phyloP scores from a whole-genome alignment of 2,797 vertebrate species.

The Meda fulgida region DNA sequence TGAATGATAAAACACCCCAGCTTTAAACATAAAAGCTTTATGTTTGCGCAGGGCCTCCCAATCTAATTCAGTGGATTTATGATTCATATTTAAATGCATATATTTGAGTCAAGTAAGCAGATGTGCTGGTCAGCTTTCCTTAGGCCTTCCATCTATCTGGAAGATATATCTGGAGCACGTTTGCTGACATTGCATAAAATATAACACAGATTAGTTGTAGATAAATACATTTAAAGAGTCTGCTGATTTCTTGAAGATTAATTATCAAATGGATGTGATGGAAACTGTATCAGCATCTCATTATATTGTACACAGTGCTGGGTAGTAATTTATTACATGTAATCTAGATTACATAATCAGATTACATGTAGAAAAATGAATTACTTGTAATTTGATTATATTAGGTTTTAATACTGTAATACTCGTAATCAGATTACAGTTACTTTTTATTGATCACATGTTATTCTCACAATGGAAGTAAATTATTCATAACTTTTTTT shows the following conservation, averaged over 20 bases:
- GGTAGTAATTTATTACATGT: neutral
- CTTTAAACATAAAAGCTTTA: slow-evolving; percentile 45
- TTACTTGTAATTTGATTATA: neutral
- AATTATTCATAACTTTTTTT: neutral
- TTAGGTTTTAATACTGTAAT: neutral
- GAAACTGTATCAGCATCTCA: neutral
- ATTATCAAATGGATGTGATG: neutral
- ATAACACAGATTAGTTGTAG: neutral
- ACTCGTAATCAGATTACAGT: neutral
- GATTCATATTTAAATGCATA: slow-evolving; percentile 14
- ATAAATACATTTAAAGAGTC: neutral
- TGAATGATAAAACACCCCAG: neutral
- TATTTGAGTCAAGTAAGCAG: neutral
- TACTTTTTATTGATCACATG: neutral
- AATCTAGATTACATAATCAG: neutral
- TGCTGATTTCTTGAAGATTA: slow-evolving; percentile 12
- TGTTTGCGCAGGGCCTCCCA: slow-evolving; percentile 14
- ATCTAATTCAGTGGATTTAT: slow-evolving; percentile 32
- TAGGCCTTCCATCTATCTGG: neutral
- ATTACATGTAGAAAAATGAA: neutral
- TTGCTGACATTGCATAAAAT: slow-evolving; percentile 21
- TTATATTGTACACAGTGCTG: neutral
- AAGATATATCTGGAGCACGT: slow-evolving; percentile 11
- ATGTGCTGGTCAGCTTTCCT: slow-evolving; percentile 8
- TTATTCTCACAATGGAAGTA: neutral